Evolutionary conservation across 2,113 vertebrate genomes (phyloP).

Genomic region (Ceyx melanurus): DNA sequence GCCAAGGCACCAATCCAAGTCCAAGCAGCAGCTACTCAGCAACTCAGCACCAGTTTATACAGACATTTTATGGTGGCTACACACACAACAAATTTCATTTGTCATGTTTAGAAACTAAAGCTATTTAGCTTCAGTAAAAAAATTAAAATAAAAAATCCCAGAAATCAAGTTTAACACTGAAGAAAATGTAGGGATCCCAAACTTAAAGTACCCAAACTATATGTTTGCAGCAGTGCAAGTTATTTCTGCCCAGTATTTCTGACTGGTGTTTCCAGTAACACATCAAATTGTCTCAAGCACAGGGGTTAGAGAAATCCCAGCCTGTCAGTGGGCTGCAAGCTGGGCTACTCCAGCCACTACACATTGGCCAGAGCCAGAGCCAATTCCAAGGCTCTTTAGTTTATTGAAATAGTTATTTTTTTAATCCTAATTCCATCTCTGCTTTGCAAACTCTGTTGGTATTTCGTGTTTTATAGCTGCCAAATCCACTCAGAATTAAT

Average conservation of each 20-base stretch:
- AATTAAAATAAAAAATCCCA: neutral
- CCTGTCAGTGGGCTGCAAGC: neutral
- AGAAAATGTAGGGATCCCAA: neutral
- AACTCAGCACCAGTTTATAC: slow-evolving; percentile 9
- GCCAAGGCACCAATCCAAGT: slow-evolving; percentile 59
- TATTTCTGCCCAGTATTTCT: neutral
- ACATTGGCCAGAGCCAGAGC: neutral
- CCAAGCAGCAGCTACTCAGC: slow-evolving; percentile 8
- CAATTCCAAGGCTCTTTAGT: neutral
- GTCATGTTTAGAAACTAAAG: neutral
- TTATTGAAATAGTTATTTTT: neutral
- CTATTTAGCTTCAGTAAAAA: neutral
- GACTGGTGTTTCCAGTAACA: neutral
- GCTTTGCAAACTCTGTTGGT: neutral
- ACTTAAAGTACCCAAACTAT: neutral
- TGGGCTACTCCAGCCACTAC: neutral
- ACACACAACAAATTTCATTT: neutral
- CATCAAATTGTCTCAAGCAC: neutral
- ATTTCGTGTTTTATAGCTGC: neutral
- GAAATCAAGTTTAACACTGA: neutral
- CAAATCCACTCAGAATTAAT: neutral
- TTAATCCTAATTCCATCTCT: neutral
- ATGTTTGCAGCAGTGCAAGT: neutral
- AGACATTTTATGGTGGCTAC: neutral
- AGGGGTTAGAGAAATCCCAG: neutral